Evolutionary conservation across 2,797 vertebrate genomes (phyloP), one percentile per base, ranked within the genome.

Genomic region (Anas capensis): DNA sequence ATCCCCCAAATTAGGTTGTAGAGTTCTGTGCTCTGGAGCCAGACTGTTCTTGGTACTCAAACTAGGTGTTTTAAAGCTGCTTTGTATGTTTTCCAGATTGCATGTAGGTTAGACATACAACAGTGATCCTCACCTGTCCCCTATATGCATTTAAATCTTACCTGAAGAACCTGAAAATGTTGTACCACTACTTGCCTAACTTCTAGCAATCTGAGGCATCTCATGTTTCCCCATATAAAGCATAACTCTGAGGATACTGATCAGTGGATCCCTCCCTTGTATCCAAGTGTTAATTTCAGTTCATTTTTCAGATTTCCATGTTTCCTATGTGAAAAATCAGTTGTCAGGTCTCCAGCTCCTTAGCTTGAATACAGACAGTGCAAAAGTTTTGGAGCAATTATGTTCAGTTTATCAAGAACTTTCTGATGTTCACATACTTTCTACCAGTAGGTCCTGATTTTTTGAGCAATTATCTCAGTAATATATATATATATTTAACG

Each of bases 51-150:
- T 82, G 36, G 38, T 92, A n/a, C 21, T 89, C 0, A 0, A 23
- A 65, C 20, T 33, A 60, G 18, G 9, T 51, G 82, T 61, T 82
- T 88, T 16, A 69, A 89, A 65, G 10, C 17, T 36, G 20, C 64
- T 92, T 87, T 82, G 8, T 80, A 1, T 85, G 40, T 80, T 92
- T 92, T 89, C 49, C 49, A 70, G 60, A 12, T 8, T 62, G 15
- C 49, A 85, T 31, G 34, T 76, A 76, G 11, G 48, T 85, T 54
- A 58, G 33, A 58, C 1, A 1, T 46, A 46, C 0, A 0, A 85
- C 85, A 80, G 64, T 66, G 29, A 85, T 77, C 29, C n/a, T 82
- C 5, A 4, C 16, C 29, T 82, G 14, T 49, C 21, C 7, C 4
- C 15, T 95, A 49, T 38, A 33, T 69, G 33, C 64, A 14, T 62